Conservation (phyloP, 1,140 invertebrate genomes). For the Drosophila arawakana region DNA sequence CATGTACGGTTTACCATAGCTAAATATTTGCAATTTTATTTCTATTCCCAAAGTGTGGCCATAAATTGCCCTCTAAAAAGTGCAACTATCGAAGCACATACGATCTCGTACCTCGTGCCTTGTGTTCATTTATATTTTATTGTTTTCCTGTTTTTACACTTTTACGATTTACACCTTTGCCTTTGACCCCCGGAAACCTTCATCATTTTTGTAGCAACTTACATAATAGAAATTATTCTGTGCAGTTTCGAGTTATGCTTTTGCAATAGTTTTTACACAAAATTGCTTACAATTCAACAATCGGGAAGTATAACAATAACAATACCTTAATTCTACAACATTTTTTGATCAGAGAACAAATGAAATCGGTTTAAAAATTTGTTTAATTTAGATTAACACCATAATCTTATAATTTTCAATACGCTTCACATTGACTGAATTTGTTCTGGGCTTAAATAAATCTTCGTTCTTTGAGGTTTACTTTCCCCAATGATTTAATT, state of each 20-base stretch:
- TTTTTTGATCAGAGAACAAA: too few relatives aligned
- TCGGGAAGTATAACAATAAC: too few relatives aligned
- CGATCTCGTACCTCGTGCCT: neutral
- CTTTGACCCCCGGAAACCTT: conserved; percentile 4
- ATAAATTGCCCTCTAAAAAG: conserved; percentile 63
- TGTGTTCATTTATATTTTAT: conserved; percentile 36
- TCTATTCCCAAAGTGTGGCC: conserved; percentile 66
- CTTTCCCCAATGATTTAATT: too few relatives aligned
- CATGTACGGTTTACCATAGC: conserved; percentile 35
- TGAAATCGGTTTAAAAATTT: too few relatives aligned
- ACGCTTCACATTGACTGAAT: too few relatives aligned
- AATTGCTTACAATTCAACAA: neutral
- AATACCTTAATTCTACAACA: neutral
- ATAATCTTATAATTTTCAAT: too few relatives aligned
- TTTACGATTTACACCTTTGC: conserved; percentile 21
- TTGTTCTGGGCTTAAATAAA: too few relatives aligned
- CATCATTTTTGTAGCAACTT: conserved; percentile 13
- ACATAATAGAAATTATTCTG: neutral
- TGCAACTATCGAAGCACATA: conserved; percentile 25
- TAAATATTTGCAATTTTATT: conserved; percentile 75
- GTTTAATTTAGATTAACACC: too few relatives aligned
- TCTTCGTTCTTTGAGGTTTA: too few relatives aligned
- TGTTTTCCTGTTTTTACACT: conserved; percentile 31
- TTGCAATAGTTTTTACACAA: neutral
- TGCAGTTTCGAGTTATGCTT: neutral